phyloP scores from a whole-genome alignment of 2,797 vertebrate genomes.

The Thripadectes ignobilis region DNA sequence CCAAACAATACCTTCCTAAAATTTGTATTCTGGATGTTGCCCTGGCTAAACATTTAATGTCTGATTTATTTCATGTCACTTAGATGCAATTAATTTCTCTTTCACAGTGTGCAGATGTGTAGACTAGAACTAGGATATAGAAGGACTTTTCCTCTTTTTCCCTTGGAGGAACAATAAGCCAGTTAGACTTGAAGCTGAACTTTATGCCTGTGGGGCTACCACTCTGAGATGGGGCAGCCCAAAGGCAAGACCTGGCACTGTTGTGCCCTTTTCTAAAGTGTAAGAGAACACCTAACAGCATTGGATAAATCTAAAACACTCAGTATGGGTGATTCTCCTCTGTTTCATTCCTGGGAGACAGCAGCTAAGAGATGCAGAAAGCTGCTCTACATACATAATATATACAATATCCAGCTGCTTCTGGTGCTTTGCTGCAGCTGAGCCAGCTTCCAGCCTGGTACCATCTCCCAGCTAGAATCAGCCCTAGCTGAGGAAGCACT shows the following conservation, averaged over 20 bases:
- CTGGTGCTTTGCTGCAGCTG: background rate
- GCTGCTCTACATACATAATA: background rate
- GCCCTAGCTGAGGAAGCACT: background rate
- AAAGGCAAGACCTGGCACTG: background rate
- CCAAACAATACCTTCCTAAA: background rate
- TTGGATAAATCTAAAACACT: background rate
- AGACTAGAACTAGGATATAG: fast-evolving
- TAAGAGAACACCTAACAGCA: background rate
- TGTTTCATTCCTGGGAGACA: background rate
- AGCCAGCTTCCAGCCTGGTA: background rate
- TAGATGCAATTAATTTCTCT: background rate
- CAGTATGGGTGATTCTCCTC: background rate
- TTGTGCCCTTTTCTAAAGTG: background rate
- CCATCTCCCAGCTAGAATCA: background rate
- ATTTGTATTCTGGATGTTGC: background rate
- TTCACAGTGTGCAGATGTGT: background rate
- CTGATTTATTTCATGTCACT: background rate
- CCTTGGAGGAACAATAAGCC: background rate
- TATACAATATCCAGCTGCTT: background rate
- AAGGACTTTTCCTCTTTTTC: background rate
- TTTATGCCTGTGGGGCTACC: background rate
- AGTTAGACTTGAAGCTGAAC: background rate
- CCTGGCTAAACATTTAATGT: background rate
- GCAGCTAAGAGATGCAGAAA: background rate
- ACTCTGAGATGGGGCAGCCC: background rate